phyloP scores from a whole-genome alignment of 2,888 invertebrate species.

The Cataglyphis cursor region DNA sequence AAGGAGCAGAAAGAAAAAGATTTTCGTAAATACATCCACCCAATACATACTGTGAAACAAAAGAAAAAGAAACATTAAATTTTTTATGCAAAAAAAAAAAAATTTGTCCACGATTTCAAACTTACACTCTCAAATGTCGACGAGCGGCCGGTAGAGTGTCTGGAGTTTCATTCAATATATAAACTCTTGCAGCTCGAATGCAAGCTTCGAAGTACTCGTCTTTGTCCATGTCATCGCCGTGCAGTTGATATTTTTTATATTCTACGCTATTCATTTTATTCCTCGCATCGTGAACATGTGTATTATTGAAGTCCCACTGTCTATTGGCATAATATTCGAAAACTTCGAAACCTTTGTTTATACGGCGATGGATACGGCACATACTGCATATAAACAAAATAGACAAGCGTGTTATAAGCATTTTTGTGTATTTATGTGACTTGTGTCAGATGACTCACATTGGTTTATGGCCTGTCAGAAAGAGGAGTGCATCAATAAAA shows the following conservation, averaged over 20 bases:
- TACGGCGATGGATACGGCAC: constrained; percentile 93
- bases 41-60: constrained; percentile 93
- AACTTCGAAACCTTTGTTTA: constrained; percentile 95
- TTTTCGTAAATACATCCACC: constrained; percentile 92
- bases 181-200: constrained; percentile 92
- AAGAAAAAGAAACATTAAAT: constrained; percentile 58
- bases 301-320: constrained; percentile 95
- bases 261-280: constrained; percentile 90
- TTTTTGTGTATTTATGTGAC: not conserved
- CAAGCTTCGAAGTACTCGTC: constrained; percentile 94
- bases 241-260: constrained; percentile 90
- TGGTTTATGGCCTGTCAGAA: constrained; percentile 94
- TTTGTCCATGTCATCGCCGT: constrained; percentile 92
- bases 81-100: constrained; percentile 5
- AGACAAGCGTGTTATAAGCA: not conserved
- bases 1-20: constrained; percentile 90
- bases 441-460: constrained; percentile 89
- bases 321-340: constrained; percentile 97
- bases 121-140: constrained; percentile 93
- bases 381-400: constrained; percentile 88
- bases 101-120: constrained; percentile 50
- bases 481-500: constrained; percentile 92
- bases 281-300: constrained; percentile 89
- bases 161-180: constrained; percentile 94
- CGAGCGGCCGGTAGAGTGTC: constrained; percentile 93